These are phyloP conservation scores for Lepus townsendii DNA, from an alignment of 2,797 vertebrate genomes.

Conservation along the genomic window DNA sequence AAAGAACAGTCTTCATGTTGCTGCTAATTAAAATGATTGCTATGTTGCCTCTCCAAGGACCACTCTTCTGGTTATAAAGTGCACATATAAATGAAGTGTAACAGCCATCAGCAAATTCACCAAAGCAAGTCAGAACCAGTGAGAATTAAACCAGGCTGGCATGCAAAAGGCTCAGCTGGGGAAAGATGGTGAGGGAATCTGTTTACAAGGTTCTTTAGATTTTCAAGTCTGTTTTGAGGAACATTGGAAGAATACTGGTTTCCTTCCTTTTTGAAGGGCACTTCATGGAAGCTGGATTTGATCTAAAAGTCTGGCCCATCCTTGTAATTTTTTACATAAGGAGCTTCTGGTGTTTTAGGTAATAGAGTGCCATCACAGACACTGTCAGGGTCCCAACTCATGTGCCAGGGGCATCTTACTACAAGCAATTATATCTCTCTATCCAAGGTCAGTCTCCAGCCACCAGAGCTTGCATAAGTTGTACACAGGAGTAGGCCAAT, in stretches of 20 bases:
- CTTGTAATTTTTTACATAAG: slow-evolving; percentile 24
- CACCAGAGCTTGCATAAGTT: neutral
- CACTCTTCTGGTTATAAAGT: slow-evolving; percentile 74
- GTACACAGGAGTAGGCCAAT: neutral
- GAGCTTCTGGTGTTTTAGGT: neutral
- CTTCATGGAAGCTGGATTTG: slow-evolving; percentile 53
- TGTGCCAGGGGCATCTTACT: neutral
- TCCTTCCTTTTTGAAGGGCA: neutral
- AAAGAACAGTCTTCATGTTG: slow-evolving; percentile 62
- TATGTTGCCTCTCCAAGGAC: slow-evolving; percentile 69
- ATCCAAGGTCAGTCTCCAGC: neutral
- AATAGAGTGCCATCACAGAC: slow-evolving; percentile 37
- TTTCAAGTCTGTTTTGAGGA: slow-evolving; percentile 59
- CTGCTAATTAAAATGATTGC: slow-evolving; percentile 81
- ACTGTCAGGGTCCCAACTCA: neutral
- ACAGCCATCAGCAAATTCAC: slow-evolving; percentile 67
- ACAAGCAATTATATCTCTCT: slow-evolving; percentile 24
- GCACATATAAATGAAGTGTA: slow-evolving; percentile 73
- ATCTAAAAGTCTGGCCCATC: neutral
- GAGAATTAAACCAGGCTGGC: slow-evolving; percentile 38
- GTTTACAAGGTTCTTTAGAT: neutral
- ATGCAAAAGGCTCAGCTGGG: slow-evolving; percentile 41
- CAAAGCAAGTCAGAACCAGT: slow-evolving; percentile 66
- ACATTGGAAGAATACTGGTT: neutral
- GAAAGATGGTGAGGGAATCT: neutral